Evolutionary conservation across 2,113 vertebrate species (phyloP), one percentile per base, ranked within the genome.

Genomic region (Mormoops blainvillei): DNA sequence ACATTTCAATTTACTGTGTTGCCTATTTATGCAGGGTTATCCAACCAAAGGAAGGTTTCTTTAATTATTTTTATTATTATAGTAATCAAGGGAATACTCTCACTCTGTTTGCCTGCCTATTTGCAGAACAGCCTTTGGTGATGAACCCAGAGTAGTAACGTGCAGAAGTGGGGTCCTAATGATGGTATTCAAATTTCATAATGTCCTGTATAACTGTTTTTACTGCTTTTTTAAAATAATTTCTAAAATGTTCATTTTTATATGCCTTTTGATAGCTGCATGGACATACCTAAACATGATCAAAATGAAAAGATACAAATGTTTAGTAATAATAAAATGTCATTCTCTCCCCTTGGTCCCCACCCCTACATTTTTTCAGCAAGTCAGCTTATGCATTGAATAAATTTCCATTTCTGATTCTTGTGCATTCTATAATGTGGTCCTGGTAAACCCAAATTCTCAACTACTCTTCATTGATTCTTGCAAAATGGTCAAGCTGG

Each of bases 1-100:
- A 98, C 98, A 98, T 98, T 97, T 97, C 94, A 67, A 87, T 96
- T 95, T 94, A 96, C 70, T 90, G 71, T 97, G 93, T 71, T 94
- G 84, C 95, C 97, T 98, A 82, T 92, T 96, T 94, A 91, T 96
- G 95, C 96, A 87, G 95, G 95, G 96, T 73, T 94, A 56, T 89
- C 77, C 91, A 95, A 70, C 78, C 89, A 89, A 71, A 56, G 80
- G 94, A 94, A 95, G 61, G 24, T 97, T 96, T 92, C 50, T 97
- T 94, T 96, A 94, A 85, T 82, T 77, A 78, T 76, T 92, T 56
- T 26, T n/a, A 31, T 43, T 97, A 22, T 93, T 54, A 45, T 9
- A 83, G 83, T 70, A 45, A 97, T 96, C 87, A 77, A 78, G 52
- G 28, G 38, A 83, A 71, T 63, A 45, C 28, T 87, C 41, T 83